A percentile compares a stretch with the other conserved stretches of the same genome.
phyloP scores from a whole-genome alignment of 1,140 invertebrate species.

The Anagrus nilaparvatae region DNA sequence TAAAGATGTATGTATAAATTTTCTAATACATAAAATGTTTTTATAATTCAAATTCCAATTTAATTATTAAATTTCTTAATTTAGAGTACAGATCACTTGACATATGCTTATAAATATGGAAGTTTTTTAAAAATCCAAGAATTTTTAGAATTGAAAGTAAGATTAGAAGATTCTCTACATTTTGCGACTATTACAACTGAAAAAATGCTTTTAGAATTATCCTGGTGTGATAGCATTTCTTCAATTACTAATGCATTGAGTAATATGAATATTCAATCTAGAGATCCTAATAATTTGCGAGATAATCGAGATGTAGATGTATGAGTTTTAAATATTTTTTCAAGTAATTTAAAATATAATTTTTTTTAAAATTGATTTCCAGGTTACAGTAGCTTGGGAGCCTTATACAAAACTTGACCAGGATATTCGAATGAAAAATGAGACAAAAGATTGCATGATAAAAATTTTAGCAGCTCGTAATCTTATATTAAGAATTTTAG shows the following conservation, averaged over 20 bases:
- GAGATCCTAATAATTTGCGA: slow-evolving; percentile 41
- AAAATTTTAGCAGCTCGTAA: slow-evolving; percentile 30
- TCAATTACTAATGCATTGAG: slow-evolving; percentile 27
- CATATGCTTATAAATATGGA: slow-evolving; percentile 86
- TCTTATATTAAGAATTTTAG: slow-evolving; percentile 34
- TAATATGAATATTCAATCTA: slow-evolving; percentile 46
- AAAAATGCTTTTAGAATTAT: slow-evolving; percentile 66
- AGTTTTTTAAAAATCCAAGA: slow-evolving; percentile 88
- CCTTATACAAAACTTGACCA: slow-evolving; percentile 23
- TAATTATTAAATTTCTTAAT: slow-evolving; percentile 25
- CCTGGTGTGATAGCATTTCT: slow-evolving; percentile 39
- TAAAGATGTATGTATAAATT: slow-evolving; percentile 60
- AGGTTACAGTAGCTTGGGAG: slow-evolving; percentile 38
- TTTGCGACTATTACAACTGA: slow-evolving; percentile 67
- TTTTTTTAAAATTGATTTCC: slow-evolving; percentile 11
- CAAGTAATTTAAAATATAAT: neutral
- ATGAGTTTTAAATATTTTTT: slow-evolving; percentile 8
- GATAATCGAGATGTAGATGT: slow-evolving; percentile 52
- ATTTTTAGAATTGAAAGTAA: slow-evolving; percentile 74
- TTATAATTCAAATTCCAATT: neutral
- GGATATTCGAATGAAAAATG: slow-evolving; percentile 29
- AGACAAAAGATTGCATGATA: slow-evolving; percentile 36
- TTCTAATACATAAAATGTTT: neutral
- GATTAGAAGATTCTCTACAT: slow-evolving; percentile 74
- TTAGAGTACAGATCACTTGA: slow-evolving; percentile 82